Percentiles rank a stretch among this genome's conserved stretches.
phyloP scores from a whole-genome alignment of 2,797 vertebrate species.

The Sebastes nivosus region DNA sequence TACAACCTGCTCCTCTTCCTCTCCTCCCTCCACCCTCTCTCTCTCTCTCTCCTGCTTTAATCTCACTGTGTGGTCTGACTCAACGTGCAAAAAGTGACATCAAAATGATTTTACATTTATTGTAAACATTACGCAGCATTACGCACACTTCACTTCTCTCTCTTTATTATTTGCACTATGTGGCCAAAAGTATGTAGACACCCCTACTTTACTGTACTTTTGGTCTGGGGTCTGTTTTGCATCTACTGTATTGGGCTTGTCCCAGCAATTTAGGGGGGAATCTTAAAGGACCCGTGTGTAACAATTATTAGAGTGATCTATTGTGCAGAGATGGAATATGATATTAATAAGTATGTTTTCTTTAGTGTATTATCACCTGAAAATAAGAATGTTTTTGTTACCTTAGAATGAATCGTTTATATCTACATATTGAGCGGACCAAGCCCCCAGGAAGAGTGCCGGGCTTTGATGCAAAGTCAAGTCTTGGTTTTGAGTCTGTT shows the following conservation, averaged over 20 bases:
- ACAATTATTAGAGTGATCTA: no score
- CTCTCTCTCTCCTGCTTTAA: not conserved
- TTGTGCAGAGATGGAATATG: no score
- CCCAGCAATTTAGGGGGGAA: not conserved
- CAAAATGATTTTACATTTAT: conserved; percentile 4
- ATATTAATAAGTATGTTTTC: no score
- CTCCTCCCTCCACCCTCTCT: not conserved
- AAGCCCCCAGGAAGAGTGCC: no score
- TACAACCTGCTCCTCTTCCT: conserved; percentile 43
- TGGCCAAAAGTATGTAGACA: conserved; percentile 16
- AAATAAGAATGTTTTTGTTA: no score
- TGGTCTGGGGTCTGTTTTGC: not conserved
- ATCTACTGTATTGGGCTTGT: not conserved
- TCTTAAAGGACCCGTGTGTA: no score
- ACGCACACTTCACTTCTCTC: not conserved
- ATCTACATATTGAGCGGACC: no score
- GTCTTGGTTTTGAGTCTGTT: no score
- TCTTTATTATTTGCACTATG: not conserved
- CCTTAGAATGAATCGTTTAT: no score
- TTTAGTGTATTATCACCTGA: no score
- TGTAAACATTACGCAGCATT: not conserved
- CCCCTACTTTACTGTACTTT: not conserved
- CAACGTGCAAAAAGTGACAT: conserved; percentile 13
- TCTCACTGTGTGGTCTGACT: conserved; percentile 39
- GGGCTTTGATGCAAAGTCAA: no score